Percentiles rank a stretch among this genome's conserved stretches.
phyloP scores from a whole-genome alignment of 2,113 vertebrate genomes.

The Penelope pileata region DNA sequence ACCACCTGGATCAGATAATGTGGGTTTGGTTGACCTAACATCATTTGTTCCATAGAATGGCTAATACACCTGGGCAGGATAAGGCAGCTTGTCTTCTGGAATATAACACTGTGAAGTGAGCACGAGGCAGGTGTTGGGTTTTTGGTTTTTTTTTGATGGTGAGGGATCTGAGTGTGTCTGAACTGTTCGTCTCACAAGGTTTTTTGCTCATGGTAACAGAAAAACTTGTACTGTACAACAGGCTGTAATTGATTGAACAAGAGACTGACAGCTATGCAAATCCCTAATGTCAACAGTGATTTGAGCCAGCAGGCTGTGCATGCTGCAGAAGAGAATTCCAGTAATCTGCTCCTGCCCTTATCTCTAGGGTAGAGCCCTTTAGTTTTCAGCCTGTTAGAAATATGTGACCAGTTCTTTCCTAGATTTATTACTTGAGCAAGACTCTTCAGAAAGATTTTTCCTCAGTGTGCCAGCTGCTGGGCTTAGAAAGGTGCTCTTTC shows the following conservation, averaged over 20 bases:
- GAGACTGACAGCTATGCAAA: constrained; percentile 47
- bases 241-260: not conserved
- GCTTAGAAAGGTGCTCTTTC: not conserved
- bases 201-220: not conserved
- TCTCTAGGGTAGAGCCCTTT: constrained; percentile 44
- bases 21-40: not conserved
- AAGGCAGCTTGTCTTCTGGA: not conserved
- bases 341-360: constrained; percentile 42
- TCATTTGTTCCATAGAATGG: not conserved
- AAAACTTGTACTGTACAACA: not conserved
- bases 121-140: not conserved
- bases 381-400: constrained; percentile 48
- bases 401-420: constrained; percentile 25
- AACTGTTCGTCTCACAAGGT: not conserved
- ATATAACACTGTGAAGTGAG: not conserved
- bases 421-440: constrained; percentile 17
- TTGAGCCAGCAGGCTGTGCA: not conserved
- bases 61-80: not conserved
- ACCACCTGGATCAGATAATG: not conserved
- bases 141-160: not conserved
- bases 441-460: not conserved
- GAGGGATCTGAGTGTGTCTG: not conserved
- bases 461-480: not conserved
- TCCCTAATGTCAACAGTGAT: constrained; percentile 7
- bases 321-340: constrained; percentile 44